These are phyloP conservation scores for Entomobrya proxima DNA, from an alignment of 2,888 invertebrate species.

Conservation along the genomic window DNA sequence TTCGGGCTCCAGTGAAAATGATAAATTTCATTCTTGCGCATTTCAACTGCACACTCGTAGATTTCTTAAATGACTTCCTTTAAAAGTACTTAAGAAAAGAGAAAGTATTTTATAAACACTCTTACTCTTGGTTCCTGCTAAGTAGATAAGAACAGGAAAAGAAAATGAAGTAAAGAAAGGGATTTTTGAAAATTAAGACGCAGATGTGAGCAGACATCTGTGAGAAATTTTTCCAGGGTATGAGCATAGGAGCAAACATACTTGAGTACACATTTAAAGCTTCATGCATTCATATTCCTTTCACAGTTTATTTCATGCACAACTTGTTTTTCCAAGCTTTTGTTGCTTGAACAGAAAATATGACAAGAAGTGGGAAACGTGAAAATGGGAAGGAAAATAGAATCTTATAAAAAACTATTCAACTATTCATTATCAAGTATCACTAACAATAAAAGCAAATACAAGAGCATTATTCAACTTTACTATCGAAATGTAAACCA, in stretches of 20 bases:
- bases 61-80: not conserved
- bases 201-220: conserved; percentile 30
- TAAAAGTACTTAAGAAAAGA: not conserved
- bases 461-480: not conserved
- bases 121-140: not conserved
- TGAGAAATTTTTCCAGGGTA: conserved; percentile 2
- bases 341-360: not conserved
- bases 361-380: not conserved
- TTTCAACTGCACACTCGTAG: not conserved
- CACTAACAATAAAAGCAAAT: conserved; percentile 10
- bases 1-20: not conserved
- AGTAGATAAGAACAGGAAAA: too few species aligned
- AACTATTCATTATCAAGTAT: conserved; percentile 49
- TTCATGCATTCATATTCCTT: not conserved
- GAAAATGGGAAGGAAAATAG: conserved; percentile 28
- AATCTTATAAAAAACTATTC: conserved; percentile 39
- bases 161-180: not conserved
- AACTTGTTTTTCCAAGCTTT: not conserved
- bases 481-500: not conserved
- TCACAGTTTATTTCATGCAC: not conserved
- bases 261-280: not conserved
- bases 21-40: not conserved
- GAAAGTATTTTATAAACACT: not conserved
- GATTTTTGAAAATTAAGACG: conserved; percentile 35
- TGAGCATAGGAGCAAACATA: not conserved